Percentiles rank a stretch among this genome's conserved stretches.
Conservation (phyloP, 2,888 invertebrate species). For the Melolontha melolontha region DNA sequence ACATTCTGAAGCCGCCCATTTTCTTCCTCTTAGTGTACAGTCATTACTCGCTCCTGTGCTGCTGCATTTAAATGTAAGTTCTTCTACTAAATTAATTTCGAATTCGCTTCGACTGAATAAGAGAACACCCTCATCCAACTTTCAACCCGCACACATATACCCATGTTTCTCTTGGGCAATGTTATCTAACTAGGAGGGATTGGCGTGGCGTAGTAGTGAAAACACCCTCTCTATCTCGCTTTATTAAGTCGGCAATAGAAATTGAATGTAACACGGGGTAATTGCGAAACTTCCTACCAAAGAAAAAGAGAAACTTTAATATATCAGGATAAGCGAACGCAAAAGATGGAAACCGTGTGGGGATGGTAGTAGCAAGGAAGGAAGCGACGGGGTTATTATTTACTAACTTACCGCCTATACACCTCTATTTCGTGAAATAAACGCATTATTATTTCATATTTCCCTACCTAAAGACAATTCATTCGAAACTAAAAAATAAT, state of each 20-base stretch:
- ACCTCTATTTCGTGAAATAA: no score
- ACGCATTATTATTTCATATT: no score
- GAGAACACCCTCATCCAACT: slow-evolving; percentile 49
- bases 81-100: slow-evolving; percentile 61
- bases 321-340: slow-evolving; percentile 40
- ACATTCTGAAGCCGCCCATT: slow-evolving; percentile 4
- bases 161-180: slow-evolving; percentile 32
- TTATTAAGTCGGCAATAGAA: slow-evolving; percentile 57
- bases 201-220: slow-evolving; percentile 20
- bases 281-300: slow-evolving; percentile 49
- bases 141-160: slow-evolving; percentile 41
- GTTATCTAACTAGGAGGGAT: slow-evolving; percentile 47
- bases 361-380: background rate
- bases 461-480: no score
- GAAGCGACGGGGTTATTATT: background rate
- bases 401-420: background rate
- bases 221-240: slow-evolving; percentile 47
- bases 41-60: slow-evolving; percentile 36
- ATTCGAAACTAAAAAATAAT: no score
- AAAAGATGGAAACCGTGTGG: slow-evolving; percentile 25
- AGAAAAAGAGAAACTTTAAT: slow-evolving; percentile 47
- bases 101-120: slow-evolving; percentile 52
- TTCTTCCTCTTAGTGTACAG: background rate
- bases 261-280: slow-evolving; percentile 52
- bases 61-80: slow-evolving; percentile 55